Evolutionary conservation across 2,113 vertebrate species (phyloP).

Genomic region (Cryptomyrus ogoouensis): DNA sequence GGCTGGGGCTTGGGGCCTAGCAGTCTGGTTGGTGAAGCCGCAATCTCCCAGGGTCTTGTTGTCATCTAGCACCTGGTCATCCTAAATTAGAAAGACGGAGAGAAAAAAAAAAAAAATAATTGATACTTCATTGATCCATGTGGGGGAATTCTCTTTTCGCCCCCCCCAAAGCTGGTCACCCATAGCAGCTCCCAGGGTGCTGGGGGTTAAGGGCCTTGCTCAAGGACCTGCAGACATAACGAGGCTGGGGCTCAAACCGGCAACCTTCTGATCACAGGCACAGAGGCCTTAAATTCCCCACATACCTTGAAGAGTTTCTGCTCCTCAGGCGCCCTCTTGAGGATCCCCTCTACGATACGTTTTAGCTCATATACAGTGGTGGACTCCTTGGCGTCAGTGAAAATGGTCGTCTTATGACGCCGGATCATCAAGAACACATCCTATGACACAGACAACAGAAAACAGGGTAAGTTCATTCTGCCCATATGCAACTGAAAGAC

Average conservation of each 20-base stretch:
- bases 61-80: slow-evolving; percentile 71
- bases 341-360: slow-evolving; percentile 68
- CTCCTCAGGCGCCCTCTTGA: slow-evolving; percentile 66
- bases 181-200: no score
- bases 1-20: slow-evolving; percentile 68
- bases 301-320: slow-evolving; percentile 70
- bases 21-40: slow-evolving; percentile 72
- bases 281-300: not conserved
- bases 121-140: no score
- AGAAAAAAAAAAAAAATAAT: no score
- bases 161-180: no score
- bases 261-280: no score
- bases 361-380: slow-evolving; percentile 69
- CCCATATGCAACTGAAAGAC: not conserved
- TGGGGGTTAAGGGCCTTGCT: no score
- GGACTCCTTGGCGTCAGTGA: slow-evolving; percentile 70
- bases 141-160: no score
- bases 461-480: not conserved
- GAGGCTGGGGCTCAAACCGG: no score
- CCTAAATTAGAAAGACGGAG: slow-evolving; percentile 40
- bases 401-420: slow-evolving; percentile 70
- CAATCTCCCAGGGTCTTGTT: slow-evolving; percentile 67
- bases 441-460: not conserved
- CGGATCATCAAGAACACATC: slow-evolving; percentile 70
- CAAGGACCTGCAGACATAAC: no score